Evolutionary conservation across 2,113 vertebrate genomes (phyloP), one percentile per base, ranked within the genome.

Genomic region (Eudorcas thomsonii): DNA sequence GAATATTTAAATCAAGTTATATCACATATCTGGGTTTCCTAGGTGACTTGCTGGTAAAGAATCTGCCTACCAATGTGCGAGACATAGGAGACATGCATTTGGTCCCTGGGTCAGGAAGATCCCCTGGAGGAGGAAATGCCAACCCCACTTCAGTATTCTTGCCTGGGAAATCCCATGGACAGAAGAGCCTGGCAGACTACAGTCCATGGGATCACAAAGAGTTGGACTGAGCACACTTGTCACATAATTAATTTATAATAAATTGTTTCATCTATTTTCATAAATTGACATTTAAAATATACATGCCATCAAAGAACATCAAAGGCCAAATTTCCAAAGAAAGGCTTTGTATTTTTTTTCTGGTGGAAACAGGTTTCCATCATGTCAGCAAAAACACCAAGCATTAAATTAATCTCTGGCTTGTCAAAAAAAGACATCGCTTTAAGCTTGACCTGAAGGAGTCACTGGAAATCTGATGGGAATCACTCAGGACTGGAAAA

Each of bases 371-470:
- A 77, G 62, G 8, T 92, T 98, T 95, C 25, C 88, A 96, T 91
- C 83, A 48, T 45, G 57, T 95, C 89, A 97, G 52, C 80, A 98
- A 93, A 93, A 98, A 95, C 74, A 77, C 36, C 95, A 92, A 96
- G n/a, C 74, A 97, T 98, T 98, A 71, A 91, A 91, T 98, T 98
- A 98, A 97, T 96, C 83, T 84, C 87, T 86, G 83, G 5, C n/a
- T 98, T 97, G 74, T 88, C 74, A 92, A 67, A 92, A 82, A 96
- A 81, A 97, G 30, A 83, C 14, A 71, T 78, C 96, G 48, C 23
- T 98, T 98, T 67, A 96, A 97, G 88, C 55, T 86, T 97, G 78
- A 95, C 57, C 92, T 96, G 33, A 96, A 94, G 33, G 81, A 98
- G 60, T 33, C 95, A 25, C 25, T 86, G 78, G 48, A 92, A 98